Conservation (phyloP, 2,113 vertebrate genomes). For the Indicator maculatus region DNA sequence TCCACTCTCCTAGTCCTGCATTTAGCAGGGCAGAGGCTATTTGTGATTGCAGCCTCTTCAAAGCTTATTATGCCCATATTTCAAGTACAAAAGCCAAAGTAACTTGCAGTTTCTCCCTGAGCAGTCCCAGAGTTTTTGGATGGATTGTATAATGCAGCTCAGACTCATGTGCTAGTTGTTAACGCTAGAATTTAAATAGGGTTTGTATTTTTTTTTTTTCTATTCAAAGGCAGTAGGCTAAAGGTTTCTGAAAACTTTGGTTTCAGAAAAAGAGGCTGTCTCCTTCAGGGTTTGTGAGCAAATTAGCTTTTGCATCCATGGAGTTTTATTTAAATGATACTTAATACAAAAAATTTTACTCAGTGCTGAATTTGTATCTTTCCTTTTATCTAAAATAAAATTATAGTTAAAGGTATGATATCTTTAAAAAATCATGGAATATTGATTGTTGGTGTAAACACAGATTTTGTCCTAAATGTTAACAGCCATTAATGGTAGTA, state of each 20-base stretch:
- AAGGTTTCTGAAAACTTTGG: not conserved
- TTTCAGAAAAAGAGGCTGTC: not conserved
- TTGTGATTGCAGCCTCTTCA: not conserved
- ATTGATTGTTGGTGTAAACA: not conserved
- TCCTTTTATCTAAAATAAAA: not conserved
- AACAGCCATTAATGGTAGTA: not conserved
- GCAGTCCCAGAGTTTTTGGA: not conserved
- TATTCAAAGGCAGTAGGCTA: not conserved
- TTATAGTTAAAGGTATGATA: not conserved
- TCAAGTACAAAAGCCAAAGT: conserved; percentile 33
- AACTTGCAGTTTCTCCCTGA: conserved; percentile 23
- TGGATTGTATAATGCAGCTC: not conserved
- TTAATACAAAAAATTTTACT: not conserved
- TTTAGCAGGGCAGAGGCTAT: not conserved
- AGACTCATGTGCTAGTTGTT: not conserved
- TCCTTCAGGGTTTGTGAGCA: not conserved
- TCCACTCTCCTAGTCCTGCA: not conserved
- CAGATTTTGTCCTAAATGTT: not conserved
- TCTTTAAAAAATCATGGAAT: not conserved
- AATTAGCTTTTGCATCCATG: not conserved
- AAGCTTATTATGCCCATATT: conserved; percentile 29
- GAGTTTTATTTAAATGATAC: not conserved
- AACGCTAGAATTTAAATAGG: conserved; percentile 44
- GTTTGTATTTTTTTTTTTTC: not conserved
- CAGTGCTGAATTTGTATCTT: not conserved